These are phyloP conservation scores for Diabrotica virgifera DNA, from an alignment of 1,140 invertebrate genomes.

Conservation along the genomic window DNA sequence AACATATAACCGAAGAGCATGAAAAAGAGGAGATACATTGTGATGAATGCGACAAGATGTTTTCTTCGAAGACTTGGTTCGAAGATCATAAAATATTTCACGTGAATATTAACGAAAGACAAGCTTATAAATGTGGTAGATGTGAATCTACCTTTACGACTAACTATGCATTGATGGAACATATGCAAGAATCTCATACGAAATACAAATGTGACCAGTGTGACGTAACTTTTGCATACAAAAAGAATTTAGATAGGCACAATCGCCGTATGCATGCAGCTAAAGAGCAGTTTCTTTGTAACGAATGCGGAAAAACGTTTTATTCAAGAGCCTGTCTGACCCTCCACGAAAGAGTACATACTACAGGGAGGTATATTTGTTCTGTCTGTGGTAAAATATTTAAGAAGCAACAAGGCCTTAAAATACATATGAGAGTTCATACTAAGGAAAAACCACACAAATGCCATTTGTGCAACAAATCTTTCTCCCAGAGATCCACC, in stretches of 20 bases:
- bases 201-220: background rate
- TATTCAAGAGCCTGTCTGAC: background rate
- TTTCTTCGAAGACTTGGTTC: background rate
- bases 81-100: background rate
- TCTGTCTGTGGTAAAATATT: conserved; percentile 34
- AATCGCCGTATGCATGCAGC: background rate
- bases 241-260: background rate
- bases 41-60: background rate
- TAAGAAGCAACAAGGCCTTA: conserved; percentile 23
- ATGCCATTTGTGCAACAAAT: conserved; percentile 37
- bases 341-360: background rate
- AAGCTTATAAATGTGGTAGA: no score
- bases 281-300: background rate
- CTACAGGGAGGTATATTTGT: conserved; percentile 27
- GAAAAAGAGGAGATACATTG: background rate
- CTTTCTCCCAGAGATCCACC: conserved; percentile 29
- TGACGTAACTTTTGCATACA: background rate
- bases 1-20: background rate
- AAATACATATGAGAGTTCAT: conserved; percentile 61
- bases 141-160: background rate
- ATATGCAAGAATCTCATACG: no score
- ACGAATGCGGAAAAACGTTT: background rate
- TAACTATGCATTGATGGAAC: background rate
- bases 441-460: conserved; percentile 57
- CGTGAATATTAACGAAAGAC: background rate